Evolutionary conservation across 2,113 vertebrate genomes (phyloP), one percentile per base, ranked within the genome.

Genomic region (Amblyornis subalaris): DNA sequence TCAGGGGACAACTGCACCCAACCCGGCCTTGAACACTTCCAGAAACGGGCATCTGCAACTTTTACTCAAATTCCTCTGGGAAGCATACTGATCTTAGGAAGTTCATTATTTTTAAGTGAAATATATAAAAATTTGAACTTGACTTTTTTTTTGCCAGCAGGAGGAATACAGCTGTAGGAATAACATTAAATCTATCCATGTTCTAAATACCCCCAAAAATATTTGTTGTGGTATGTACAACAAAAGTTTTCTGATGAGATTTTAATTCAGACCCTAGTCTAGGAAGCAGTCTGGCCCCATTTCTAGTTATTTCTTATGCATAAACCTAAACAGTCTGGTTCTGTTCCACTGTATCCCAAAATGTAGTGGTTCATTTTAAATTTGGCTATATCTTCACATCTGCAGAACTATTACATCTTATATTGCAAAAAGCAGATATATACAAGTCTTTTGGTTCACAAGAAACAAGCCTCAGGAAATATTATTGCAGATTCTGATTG

Each of bases 81-180:
- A 86, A 70, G 23, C 17, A 54, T 44, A 19, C 12, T 48, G 24
- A 20, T 36, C 22, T 70, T 48, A 51, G 24, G 26, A 67, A 55
- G 24, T 13, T 87, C 14, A 33, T 66, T 85, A 20, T 55, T 79
- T 57, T 92, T 18, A 85, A 79, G 5, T 12, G 12, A 84, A 88
- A 51, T 75, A 45, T 35, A 71, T 2, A 8, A 66, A 65, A 84
- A 35, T 33, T 42, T 62, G 60, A 93, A 67, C 11, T 15, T 53
- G 19, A 3, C 0, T 0, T 10, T n/a, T 44, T 6, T 18, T 12
- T 5, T 8, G 31, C 23, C 83, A 20, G 9, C 5, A 76, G 48
- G 8, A 79, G 3, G 7, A 36, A 7, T 51, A 50, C 2, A 58
- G 7, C 15, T 60, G 35, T 48, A 70, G 19, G 45, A 71, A 45